Evolutionary conservation across 23 tunicate species (phyloP).

Genomic region (Oikopleura albicans): DNA sequence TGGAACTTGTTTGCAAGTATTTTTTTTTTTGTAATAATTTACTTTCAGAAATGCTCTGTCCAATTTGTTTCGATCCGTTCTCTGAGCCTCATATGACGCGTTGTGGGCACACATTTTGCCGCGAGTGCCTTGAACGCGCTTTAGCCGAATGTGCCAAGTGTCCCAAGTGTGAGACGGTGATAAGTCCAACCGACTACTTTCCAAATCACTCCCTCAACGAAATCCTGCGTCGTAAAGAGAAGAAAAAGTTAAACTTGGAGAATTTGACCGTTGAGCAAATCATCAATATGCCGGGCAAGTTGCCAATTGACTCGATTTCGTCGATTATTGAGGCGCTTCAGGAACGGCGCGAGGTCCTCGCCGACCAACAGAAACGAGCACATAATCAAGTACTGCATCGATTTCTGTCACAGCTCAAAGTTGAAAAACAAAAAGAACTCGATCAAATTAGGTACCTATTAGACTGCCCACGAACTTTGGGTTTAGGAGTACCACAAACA

Average conservation of each 20-base stretch:
- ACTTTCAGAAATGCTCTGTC: conserved; percentile 55
- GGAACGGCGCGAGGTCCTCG: neutral
- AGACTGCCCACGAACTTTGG: no score
- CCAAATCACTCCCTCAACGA: neutral
- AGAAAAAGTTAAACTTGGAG: neutral
- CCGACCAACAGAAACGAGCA: neutral
- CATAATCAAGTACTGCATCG: neutral
- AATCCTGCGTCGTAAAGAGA: neutral
- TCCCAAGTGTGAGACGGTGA: neutral
- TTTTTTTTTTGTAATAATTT: no score
- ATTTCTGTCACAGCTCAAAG: neutral
- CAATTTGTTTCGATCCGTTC: conserved; percentile 60
- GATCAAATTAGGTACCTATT: no score
- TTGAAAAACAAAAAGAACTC: neutral
- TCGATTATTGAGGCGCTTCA: neutral
- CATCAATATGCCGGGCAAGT: neutral
- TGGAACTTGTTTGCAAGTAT: no score
- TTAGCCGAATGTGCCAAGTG: neutral
- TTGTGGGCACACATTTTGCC: conserved; percentile 93
- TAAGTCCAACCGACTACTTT: neutral
- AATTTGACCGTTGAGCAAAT: neutral
- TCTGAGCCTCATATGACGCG: conserved; percentile 90
- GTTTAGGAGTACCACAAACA: no score
- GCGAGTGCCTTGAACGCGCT: neutral
- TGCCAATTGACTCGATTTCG: neutral